Percentiles rank a stretch among this genome's conserved stretches.
These are phyloP conservation scores for Cabera pusaria DNA, from an alignment of 2,888 invertebrate genomes.

Conservation along the genomic window DNA sequence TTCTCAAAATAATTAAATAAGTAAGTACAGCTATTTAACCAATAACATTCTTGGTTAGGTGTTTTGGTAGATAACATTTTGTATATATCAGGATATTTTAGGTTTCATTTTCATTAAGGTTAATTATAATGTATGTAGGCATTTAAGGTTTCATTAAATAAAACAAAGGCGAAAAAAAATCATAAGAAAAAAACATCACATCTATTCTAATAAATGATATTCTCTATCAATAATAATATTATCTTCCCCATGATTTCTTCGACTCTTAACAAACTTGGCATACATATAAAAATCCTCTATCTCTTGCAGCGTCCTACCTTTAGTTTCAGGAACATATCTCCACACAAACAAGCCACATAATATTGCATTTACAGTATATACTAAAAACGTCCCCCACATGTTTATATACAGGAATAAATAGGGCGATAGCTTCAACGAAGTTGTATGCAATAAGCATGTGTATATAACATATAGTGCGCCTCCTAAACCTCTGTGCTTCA, in stretches of 20 bases:
- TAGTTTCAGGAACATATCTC: slow-evolving; percentile 28
- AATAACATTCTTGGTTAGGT: too few relatives aligned
- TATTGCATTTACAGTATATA: slow-evolving; percentile 16
- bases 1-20: too few relatives aligned
- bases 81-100: too few relatives aligned
- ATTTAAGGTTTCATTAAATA: too few relatives aligned
- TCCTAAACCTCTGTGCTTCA: slow-evolving; percentile 31
- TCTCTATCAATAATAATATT: too few relatives aligned
- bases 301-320: slow-evolving; percentile 24
- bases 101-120: too few relatives aligned
- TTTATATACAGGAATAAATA: slow-evolving; percentile 22
- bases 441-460: slow-evolving; percentile 13
- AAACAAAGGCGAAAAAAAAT: too few relatives aligned
- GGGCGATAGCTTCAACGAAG: slow-evolving; percentile 23
- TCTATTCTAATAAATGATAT: too few relatives aligned
- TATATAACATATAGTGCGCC: slow-evolving; percentile 21
- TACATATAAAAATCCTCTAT: slow-evolving; percentile 28
- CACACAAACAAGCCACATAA: slow-evolving; percentile 21
- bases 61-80: too few relatives aligned
- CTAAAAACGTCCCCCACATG: slow-evolving; percentile 25
- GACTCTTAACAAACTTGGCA: slow-evolving; percentile 15
- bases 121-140: too few relatives aligned
- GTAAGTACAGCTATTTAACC: too few relatives aligned
- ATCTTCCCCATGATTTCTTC: neutral
- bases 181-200: too few relatives aligned